phyloP scores from a whole-genome alignment of 2,113 vertebrate species.

The Mustelus asterias region DNA sequence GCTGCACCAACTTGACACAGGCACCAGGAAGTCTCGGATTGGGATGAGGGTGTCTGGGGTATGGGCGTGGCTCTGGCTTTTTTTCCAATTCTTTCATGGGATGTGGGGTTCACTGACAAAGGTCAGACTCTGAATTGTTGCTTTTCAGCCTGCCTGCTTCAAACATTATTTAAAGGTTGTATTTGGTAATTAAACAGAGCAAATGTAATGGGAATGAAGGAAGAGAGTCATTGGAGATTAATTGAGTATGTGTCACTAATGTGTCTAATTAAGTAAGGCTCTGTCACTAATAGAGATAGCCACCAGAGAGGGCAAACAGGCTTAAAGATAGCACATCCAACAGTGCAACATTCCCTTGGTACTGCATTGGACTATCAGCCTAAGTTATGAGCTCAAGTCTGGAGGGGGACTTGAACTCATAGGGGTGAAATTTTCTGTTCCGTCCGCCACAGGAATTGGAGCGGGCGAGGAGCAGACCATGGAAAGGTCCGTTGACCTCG shows the following conservation, averaged over 20 bases:
- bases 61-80: not conserved
- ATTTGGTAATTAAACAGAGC: not conserved
- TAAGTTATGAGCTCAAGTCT: not conserved
- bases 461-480: no score
- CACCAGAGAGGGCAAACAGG: not conserved
- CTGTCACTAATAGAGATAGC: not conserved
- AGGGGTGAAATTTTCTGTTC: no score
- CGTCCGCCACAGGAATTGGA: no score
- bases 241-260: not conserved
- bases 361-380: not conserved
- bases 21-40: not conserved
- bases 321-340: not conserved
- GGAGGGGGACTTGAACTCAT: not conserved
- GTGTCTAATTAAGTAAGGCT: not conserved
- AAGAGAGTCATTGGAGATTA: not conserved
- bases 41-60: not conserved
- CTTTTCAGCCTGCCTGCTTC: not conserved
- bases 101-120: not conserved
- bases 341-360: not conserved
- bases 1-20: no score
- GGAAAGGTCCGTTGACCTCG: no score
- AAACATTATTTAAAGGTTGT: not conserved
- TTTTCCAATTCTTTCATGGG: not conserved
- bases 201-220: not conserved
- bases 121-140: not conserved